Percentiles rank a stretch among this genome's conserved stretches.
Evolutionary conservation across 2,113 vertebrate species (phyloP).

Genomic region (Mus musculus): DNA sequence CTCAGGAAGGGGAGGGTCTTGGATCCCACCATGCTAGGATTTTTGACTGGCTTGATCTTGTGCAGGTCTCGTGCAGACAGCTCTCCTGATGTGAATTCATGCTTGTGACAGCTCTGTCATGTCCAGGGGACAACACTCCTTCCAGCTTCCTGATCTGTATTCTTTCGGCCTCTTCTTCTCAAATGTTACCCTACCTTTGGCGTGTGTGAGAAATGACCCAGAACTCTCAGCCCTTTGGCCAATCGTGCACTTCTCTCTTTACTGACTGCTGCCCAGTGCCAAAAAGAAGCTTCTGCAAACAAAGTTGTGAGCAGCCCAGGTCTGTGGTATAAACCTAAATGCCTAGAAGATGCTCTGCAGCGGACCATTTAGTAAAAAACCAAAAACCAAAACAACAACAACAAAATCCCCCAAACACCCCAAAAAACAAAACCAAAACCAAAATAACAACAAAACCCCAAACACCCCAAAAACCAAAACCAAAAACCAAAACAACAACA

Average conservation of each 20-base stretch:
- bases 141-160: not conserved
- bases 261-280: not conserved
- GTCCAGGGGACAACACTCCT: not conserved
- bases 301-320: not conserved
- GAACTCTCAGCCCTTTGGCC: not conserved
- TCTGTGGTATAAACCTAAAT: not conserved
- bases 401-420: too few species aligned
- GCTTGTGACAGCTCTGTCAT: not conserved
- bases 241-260: too few species aligned
- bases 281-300: not conserved
- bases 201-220: not conserved
- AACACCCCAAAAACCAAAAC: too few species aligned
- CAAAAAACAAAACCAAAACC: too few species aligned
- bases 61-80: not conserved
- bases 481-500: too few species aligned
- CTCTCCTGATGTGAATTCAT: not conserved
- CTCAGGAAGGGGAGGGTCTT: not conserved
- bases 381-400: too few species aligned
- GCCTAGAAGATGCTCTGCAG: not conserved
- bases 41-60: not conserved
- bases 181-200: not conserved
- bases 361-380: not conserved
- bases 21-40: not conserved
- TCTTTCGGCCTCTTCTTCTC: not conserved
- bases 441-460: too few species aligned